A percentile compares a stretch with the other conserved stretches of the same genome.
phyloP scores from a whole-genome alignment of 2,797 vertebrate genomes.

The Chaunax sp. region DNA sequence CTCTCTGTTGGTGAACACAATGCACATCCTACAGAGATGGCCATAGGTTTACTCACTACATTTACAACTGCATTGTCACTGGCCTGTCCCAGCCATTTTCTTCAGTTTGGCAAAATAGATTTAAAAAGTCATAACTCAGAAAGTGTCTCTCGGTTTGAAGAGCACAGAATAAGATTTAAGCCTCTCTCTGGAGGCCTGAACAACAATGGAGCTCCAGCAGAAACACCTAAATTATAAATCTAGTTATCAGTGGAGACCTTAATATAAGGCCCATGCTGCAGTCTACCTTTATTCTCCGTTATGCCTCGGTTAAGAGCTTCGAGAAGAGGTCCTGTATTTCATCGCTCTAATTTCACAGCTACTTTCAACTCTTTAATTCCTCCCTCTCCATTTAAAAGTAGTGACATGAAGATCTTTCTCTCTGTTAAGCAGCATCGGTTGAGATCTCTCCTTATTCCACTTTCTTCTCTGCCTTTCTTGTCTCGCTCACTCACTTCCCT shows the following conservation, averaged over 20 bases:
- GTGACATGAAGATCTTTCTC: conserved; percentile 47
- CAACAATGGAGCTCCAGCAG: conserved; percentile 42
- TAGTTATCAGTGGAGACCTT: conserved; percentile 38
- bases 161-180: conserved; percentile 31
- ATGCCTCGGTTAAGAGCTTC: conserved; percentile 39
- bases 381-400: conserved; percentile 51
- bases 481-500: conserved; percentile 30
- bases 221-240: conserved; percentile 48
- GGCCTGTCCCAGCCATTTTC: conserved; percentile 7
- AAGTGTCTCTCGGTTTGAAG: conserved; percentile 23
- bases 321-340: conserved; percentile 48
- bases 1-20: conserved; percentile 6
- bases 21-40: neutral
- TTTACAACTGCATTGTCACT: neutral
- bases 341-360: conserved; percentile 55
- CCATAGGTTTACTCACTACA: neutral
- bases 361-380: conserved; percentile 52
- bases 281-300: conserved; percentile 40
- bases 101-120: conserved; percentile 20
- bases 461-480: conserved; percentile 42
- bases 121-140: conserved; percentile 29
- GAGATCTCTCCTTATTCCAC: conserved; percentile 34
- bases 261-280: conserved; percentile 24
- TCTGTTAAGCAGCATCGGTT: conserved; percentile 33
- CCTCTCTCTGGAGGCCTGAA: conserved; percentile 24